Conservation (phyloP, 2,888 invertebrate genomes). For the Apoda limacodes region DNA sequence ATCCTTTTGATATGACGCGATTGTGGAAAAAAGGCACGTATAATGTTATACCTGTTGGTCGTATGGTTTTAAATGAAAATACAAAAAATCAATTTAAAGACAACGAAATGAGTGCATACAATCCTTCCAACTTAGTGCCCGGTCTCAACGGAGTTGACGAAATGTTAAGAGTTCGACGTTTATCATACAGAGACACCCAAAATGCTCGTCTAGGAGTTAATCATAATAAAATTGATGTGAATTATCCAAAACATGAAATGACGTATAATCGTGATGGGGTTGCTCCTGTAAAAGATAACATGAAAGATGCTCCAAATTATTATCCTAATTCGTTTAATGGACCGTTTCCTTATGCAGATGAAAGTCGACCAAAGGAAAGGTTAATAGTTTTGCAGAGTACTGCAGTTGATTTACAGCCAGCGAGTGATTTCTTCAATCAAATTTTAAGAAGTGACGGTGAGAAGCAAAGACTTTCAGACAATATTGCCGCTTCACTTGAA, state of each 20-base stretch:
- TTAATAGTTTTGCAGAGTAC: conserved; percentile 26
- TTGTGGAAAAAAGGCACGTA: conserved; percentile 47
- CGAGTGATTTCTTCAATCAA: conserved; percentile 76
- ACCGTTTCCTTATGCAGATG: conserved; percentile 74
- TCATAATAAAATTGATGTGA: conserved; percentile 37
- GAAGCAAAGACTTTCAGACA: conserved; percentile 21
- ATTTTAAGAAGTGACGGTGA: conserved; percentile 21
- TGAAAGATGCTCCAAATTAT: conserved; percentile 86
- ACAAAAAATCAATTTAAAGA: conserved; percentile 38
- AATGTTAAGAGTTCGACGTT: conserved; percentile 33
- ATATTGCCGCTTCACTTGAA: conserved; percentile 17
- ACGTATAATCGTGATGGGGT: conserved; percentile 58
- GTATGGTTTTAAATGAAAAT: conserved; percentile 32
- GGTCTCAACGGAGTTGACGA: conserved; percentile 46
- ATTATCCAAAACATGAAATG: conserved; percentile 33
- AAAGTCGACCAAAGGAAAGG: conserved; percentile 27
- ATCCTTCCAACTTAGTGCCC: conserved; percentile 44
- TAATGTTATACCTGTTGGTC: conserved; percentile 33
- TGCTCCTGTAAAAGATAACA: conserved; percentile 79
- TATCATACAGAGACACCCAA: conserved; percentile 38
- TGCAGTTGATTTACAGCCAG: conserved; percentile 64
- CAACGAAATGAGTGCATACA: conserved; percentile 35
- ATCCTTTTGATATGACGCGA: conserved; percentile 44
- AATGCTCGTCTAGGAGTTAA: conserved; percentile 41
- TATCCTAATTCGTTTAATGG: conserved; percentile 92